Evolutionary conservation across 2,888 invertebrate species (phyloP).

Genomic region (Andricus curvator): DNA sequence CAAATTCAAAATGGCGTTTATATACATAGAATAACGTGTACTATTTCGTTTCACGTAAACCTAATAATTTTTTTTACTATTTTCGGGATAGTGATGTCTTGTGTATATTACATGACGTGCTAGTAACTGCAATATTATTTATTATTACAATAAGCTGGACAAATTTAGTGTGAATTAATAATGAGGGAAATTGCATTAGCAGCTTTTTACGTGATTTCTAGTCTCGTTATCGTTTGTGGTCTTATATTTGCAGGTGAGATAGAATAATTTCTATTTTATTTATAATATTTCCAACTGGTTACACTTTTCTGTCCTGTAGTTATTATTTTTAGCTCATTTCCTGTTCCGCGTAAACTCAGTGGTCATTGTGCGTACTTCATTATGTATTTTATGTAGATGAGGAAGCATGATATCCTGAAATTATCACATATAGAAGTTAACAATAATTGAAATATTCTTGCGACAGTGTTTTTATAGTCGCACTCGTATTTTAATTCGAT

Average conservation of each 20-base stretch:
- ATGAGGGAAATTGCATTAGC: conserved; percentile 79
- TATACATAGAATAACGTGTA: conserved; percentile 13
- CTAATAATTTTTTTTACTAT: conserved; percentile 2
- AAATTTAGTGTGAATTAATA: conserved; percentile 56
- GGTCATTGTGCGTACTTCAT: not conserved
- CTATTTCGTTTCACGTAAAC: not conserved
- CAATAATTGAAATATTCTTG: not conserved
- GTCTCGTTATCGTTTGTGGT: conserved; percentile 80
- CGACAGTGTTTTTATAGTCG: not conserved
- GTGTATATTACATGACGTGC: not conserved
- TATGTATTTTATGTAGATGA: not conserved
- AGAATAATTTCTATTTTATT: not conserved
- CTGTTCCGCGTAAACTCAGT: not conserved
- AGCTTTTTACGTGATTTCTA: conserved; percentile 80
- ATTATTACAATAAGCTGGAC: not conserved
- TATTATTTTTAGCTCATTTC: not conserved
- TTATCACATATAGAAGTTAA: not conserved
- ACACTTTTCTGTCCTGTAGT: not conserved
- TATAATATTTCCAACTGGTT: not conserved
- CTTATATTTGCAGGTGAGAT: conserved; percentile 82
- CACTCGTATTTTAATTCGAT: not conserved
- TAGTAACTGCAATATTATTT: not conserved
- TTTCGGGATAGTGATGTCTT: not conserved
- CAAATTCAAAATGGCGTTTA: conserved; percentile 28
- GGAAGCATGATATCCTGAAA: not conserved